Evolutionary conservation across 2,888 invertebrate genomes (phyloP), one percentile per base, ranked within the genome.

Genomic region (Epistrophella euchroma): DNA sequence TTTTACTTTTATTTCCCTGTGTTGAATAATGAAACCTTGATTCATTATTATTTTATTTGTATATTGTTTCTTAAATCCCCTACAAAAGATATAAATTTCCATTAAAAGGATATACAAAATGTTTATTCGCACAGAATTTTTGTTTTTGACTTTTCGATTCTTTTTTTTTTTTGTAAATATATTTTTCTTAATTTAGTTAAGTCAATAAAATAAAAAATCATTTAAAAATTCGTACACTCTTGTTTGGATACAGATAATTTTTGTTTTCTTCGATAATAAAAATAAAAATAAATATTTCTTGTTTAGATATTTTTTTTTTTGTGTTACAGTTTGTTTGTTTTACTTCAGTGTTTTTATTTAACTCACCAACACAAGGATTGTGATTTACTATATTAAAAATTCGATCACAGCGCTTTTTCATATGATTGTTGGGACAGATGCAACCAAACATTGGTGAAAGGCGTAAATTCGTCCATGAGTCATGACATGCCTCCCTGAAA

Each of bases 341-440:
- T 4, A 10, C 6, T 76, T 58, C 52, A 73, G 70, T 73, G 58
- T 82, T 68, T 55, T 17, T 25, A 0, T 71, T 45, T 70, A 88
- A 92, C 97, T 97, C 94, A 97, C 97, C 97, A 92, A 97, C 96
- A 93, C 98, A 98, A 78, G 97, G 97, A 94, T 98, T 98, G 94
- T 97, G 97, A 94, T 98, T 97, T 91, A 98, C 97, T 92, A 96
- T 95, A 88, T 96, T 95, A 93, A 97, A 97, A 93, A 97, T 97
- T 90, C 96, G 94, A 93, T 97, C 97, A 93, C 97, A 98, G 89
- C 96, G 95, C 90, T 95, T 95, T 95, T 97, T 96, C 95, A 96
- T 96, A 93, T 97, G 96, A 89, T 96, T 97, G 93, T 96, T 97
- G 88, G 97, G 97, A 91, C 97, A 98, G 91, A 97, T 97, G 93